phyloP scores from a whole-genome alignment of 35 echinoderm and acorn worm genomes.

The Ptychodera flava region DNA sequence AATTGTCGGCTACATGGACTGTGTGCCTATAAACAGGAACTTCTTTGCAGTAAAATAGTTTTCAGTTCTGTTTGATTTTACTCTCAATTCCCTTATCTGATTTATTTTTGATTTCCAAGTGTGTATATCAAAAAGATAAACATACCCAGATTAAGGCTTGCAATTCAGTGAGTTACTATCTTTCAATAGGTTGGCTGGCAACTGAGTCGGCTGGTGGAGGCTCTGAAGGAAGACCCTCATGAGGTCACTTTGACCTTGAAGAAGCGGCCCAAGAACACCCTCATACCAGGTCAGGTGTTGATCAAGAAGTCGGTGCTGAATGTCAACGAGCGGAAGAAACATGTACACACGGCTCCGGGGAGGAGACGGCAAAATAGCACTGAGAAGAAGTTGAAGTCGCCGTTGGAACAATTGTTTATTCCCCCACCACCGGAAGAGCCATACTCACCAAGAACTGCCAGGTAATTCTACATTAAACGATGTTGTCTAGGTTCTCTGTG shows the following conservation, averaged over 20 bases:
- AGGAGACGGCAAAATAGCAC: background rate
- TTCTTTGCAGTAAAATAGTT: too few species aligned
- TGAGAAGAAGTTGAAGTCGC: background rate
- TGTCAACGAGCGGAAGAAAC: background rate
- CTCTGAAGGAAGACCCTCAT: constrained; percentile 48
- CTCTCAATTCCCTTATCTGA: too few species aligned
- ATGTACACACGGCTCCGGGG: background rate
- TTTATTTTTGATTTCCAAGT: too few species aligned
- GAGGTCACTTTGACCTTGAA: constrained; percentile 71
- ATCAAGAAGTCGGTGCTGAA: background rate
- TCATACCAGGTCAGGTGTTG: constrained; percentile 58
- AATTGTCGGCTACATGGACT: too few species aligned
- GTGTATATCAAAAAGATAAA: too few species aligned
- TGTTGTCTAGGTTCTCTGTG: too few species aligned
- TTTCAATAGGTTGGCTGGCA: constrained; percentile 78
- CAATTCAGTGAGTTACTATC: too few species aligned
- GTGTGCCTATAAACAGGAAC: too few species aligned
- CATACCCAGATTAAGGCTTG: too few species aligned
- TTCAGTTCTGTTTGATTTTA: too few species aligned
- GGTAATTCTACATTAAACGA: background rate
- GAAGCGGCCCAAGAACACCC: constrained; percentile 72
- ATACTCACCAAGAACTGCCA: background rate
- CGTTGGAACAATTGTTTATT: background rate
- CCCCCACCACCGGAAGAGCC: background rate
- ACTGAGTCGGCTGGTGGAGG: constrained; percentile 70